A percentile compares a stretch with the other conserved stretches of the same genome.
Conservation (phyloP, 2,797 vertebrate species). For the Gymnoscopelus microlampas region DNA sequence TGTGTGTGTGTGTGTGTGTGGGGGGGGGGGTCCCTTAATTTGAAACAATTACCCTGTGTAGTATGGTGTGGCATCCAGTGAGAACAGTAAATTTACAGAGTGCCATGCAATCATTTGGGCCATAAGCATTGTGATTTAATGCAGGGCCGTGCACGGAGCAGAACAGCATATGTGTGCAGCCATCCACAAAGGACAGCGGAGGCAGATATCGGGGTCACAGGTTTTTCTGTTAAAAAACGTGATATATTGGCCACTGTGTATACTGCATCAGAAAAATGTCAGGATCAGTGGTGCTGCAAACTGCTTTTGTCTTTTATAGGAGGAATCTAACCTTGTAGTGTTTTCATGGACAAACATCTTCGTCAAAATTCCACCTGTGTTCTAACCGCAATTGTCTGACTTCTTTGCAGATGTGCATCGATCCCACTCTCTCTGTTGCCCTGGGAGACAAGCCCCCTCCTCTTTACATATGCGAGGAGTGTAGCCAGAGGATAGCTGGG, state of each 20-base stretch:
- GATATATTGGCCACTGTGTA: background rate
- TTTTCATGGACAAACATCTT: too few relatives aligned
- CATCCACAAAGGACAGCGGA: slow-evolving; percentile 48
- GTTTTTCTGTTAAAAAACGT: slow-evolving; percentile 14
- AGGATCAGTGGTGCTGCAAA: background rate
- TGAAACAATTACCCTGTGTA: slow-evolving; percentile 74
- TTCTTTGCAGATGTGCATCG: slow-evolving; percentile 94
- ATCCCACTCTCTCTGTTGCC: slow-evolving; percentile 95
- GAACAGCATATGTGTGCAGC: slow-evolving; percentile 68
- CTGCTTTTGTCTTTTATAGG: background rate
- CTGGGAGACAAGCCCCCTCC: slow-evolving; percentile 98
- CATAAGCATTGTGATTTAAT: slow-evolving; percentile 58
- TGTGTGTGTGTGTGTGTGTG: slow-evolving; percentile 14
- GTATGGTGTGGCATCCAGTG: slow-evolving; percentile 61
- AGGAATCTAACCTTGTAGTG: background rate
- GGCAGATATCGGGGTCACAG: slow-evolving; percentile 31
- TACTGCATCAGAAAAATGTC: slow-evolving; percentile 1
- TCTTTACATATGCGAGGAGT: slow-evolving; percentile 97
- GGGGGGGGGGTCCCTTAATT: slow-evolving; percentile 67
- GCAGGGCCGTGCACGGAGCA: slow-evolving; percentile 58
- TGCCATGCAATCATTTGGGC: slow-evolving; percentile 71
- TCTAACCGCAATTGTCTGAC: slow-evolving; percentile 33
- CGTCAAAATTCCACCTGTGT: background rate
- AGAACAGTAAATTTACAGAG: slow-evolving; percentile 76
- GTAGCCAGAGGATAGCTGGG: slow-evolving; percentile 98